Conservation (phyloP, 2,113 vertebrate genomes). For the Synchiropus splendidus region DNA sequence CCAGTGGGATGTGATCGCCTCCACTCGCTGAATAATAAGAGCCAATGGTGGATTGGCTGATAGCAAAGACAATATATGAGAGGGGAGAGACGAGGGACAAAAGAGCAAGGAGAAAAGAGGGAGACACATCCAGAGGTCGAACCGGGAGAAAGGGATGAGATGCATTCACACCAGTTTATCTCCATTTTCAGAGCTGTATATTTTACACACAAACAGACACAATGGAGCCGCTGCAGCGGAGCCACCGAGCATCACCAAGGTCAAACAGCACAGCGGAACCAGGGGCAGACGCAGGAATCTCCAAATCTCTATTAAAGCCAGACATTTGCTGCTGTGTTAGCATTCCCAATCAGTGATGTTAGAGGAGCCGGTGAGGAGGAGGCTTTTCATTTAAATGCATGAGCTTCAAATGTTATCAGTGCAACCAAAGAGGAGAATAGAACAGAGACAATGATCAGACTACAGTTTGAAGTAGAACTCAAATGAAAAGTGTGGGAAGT, state of each 20-base stretch:
- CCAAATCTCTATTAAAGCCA: conserved; percentile 46
- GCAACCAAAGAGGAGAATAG: conserved; percentile 10
- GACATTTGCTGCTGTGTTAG: conserved; percentile 25
- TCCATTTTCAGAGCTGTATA: conserved; percentile 11
- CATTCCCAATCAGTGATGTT: conserved; percentile 33
- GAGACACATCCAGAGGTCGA: conserved; percentile 9
- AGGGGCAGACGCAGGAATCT: conserved; percentile 26
- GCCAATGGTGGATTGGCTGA: conserved; percentile 36
- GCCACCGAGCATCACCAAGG: conserved; percentile 33
- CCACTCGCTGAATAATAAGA: conserved; percentile 44
- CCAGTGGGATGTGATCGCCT: conserved; percentile 32
- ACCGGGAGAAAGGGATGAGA: conserved; percentile 7
- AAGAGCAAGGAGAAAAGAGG: conserved; percentile 5
- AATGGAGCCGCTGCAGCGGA: conserved; percentile 23
- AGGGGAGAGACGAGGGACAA: conserved; percentile 27
- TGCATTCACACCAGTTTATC: conserved; percentile 6
- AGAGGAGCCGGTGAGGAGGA: conserved; percentile 15
- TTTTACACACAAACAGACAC: conserved; percentile 21
- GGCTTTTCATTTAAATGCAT: conserved; percentile 38
- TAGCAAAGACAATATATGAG: conserved; percentile 40
- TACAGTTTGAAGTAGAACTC: background rate
- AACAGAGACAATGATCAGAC: no score
- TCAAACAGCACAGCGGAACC: conserved; percentile 22
- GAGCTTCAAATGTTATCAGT: conserved; percentile 29
- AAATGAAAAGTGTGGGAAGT: background rate